phyloP scores from a whole-genome alignment of 2,797 vertebrate genomes.

The Rhyacichthys aspro region DNA sequence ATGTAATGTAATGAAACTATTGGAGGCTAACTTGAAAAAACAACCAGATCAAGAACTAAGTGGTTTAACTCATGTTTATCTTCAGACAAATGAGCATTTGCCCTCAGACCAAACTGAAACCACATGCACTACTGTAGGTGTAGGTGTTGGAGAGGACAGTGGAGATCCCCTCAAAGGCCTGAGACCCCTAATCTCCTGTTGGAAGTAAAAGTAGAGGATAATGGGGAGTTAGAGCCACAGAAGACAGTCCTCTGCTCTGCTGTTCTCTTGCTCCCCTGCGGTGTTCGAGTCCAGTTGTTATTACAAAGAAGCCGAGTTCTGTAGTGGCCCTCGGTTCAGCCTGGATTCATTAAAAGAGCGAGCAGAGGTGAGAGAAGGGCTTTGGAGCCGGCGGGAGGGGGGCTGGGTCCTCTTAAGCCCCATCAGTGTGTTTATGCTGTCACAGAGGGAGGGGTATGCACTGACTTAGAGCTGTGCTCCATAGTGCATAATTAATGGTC shows the following conservation, averaged over 20 bases:
- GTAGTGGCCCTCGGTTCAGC: constrained; percentile 46
- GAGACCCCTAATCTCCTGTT: constrained; percentile 10
- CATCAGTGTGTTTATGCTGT: constrained; percentile 59
- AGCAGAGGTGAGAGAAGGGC: constrained; percentile 29
- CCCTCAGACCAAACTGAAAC: neutral
- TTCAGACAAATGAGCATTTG: neutral
- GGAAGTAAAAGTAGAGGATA: constrained; percentile 18
- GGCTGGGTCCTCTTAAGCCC: constrained; percentile 37
- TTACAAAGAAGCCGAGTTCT: constrained; percentile 26
- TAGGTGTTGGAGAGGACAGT: constrained; percentile 6
- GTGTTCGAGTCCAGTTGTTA: constrained; percentile 39
- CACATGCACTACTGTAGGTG: constrained; percentile 1
- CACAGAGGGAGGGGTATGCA: constrained; percentile 35
- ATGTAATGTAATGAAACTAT: too few species aligned
- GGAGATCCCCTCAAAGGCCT: constrained; percentile 22
- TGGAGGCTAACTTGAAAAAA: too few species aligned
- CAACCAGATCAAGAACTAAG: too few species aligned
- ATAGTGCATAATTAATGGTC: constrained; percentile 95
- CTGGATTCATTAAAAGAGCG: constrained; percentile 64
- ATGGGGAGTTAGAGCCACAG: constrained; percentile 14
- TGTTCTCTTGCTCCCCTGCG: constrained; percentile 21
- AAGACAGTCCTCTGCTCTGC: constrained; percentile 16
- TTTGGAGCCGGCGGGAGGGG: neutral
- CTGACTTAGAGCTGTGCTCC: constrained; percentile 81
- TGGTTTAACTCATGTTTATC: too few species aligned